phyloP scores from a whole-genome alignment of 2,113 vertebrate genomes.

The Alethe castanea region DNA sequence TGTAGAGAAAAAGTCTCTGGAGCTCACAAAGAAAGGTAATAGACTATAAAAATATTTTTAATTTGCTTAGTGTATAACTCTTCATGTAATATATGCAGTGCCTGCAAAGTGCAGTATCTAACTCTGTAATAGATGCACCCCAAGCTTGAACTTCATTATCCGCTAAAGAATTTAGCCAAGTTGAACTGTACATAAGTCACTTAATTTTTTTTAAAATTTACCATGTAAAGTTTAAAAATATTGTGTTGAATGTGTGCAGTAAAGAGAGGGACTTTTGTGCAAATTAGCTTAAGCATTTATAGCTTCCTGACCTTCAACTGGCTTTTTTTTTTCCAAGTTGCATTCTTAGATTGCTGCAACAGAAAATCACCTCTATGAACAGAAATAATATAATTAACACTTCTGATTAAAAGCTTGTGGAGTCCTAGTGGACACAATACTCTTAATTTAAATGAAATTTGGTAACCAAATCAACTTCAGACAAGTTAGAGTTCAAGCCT shows the following conservation, averaged over 20 bases:
- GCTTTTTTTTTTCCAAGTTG: not conserved
- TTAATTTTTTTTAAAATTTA: not conserved
- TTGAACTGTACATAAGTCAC: not conserved
- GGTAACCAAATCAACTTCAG: not conserved
- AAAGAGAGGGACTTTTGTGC: not conserved
- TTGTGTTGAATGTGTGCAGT: not conserved
- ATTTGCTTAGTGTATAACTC: not conserved
- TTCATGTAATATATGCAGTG: not conserved
- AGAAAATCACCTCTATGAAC: not conserved
- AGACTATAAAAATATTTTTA: not conserved
- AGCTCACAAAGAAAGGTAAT: not conserved
- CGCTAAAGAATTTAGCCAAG: not conserved
- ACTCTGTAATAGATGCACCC: not conserved
- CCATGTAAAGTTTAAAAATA: not conserved
- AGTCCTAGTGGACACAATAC: not conserved
- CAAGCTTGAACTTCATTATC: not conserved
- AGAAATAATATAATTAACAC: not conserved
- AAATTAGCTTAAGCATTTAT: not conserved
- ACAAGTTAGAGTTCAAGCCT: not conserved
- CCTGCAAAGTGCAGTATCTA: not conserved
- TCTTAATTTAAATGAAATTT: not conserved
- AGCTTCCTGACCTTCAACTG: not conserved
- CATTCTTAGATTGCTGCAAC: not conserved
- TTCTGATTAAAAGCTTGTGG: not conserved
- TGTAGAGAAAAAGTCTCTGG: not conserved